Evolutionary conservation across 2,888 invertebrate genomes (phyloP), one percentile per base, ranked within the genome.

Genomic region (Leptinotarsa rubiginosa): DNA sequence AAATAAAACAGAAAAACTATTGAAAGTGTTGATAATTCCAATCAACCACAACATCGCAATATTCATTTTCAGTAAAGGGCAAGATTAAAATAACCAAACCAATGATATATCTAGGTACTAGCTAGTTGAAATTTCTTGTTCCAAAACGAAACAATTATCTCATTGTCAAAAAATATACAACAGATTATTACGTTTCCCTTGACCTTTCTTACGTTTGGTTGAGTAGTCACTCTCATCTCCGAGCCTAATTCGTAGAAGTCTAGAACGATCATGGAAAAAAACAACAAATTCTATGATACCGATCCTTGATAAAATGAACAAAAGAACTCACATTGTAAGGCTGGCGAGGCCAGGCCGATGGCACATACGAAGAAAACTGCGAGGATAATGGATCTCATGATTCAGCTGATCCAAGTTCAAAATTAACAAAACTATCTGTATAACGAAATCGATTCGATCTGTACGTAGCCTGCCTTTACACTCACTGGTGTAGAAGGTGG

Each of bases 401-500:
- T 49, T 41, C 12, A 47, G 41, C 41, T 65, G 31, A 25, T 16
- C 47, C 25, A 67, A 72, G 47, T 18, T 49, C 47, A 49, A 41
- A 22, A 5, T 50, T 31, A 13, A 52, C 50, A 65, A 52, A 52
- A 50, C 20, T 47, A 16, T 31, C 31, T 22, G 25, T 50, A 22
- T 67, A 22, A 47, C n/a, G 47, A 13, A 12, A 73, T 16, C 18
- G 22, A 66, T 59, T 49, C 52, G 54, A 47, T 20, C 16, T 56
- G 20, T 65, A 49, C 41, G 54, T 70, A 75, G 84, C 84, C 89
- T 89, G 92, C 95, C 95, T 95, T 95, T 95, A 95, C 94, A 94
- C 95, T 89, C 95, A 95, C 95, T 95, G 95, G 95, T 90, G 93
- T 91, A 95, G 95, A 95, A 95, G 95, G 94, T 92, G 75, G 90